A percentile compares a stretch with the other conserved stretches of the same genome.
Evolutionary conservation across 2,888 invertebrate genomes (phyloP).

Genomic region (Laspeyria flexula): DNA sequence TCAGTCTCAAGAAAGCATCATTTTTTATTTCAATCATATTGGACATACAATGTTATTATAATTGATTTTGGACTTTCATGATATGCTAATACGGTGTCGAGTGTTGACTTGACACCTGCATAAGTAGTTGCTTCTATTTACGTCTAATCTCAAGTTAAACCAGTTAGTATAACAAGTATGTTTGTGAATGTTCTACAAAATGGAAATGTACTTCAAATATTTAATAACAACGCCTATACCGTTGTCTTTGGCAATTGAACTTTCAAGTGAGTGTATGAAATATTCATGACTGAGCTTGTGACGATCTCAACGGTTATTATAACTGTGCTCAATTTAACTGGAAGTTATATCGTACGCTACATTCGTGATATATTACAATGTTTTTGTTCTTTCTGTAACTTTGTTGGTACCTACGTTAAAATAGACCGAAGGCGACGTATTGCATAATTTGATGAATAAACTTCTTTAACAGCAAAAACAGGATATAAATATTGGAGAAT

Average conservation of each 20-base stretch:
- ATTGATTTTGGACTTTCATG: background rate
- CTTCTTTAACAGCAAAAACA: too few species aligned
- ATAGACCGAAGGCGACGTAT: too few species aligned
- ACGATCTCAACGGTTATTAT: constrained; percentile 64
- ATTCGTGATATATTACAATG: background rate
- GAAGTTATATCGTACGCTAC: constrained; percentile 20
- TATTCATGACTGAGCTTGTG: constrained; percentile 59
- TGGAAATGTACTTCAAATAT: constrained; percentile 32
- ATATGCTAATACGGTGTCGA: background rate
- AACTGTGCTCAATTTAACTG: constrained; percentile 54
- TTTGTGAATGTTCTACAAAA: constrained; percentile 22
- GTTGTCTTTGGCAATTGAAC: constrained; percentile 39
- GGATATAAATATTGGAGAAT: too few species aligned
- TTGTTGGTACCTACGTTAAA: too few species aligned
- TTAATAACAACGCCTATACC: constrained; percentile 27
- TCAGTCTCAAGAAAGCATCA: too few species aligned
- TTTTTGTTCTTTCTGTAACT: background rate
- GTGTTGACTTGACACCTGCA: constrained; percentile 5
- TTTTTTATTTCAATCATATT: too few species aligned
- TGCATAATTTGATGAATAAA: too few species aligned
- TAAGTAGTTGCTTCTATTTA: constrained; percentile 9
- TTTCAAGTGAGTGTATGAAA: constrained; percentile 55
- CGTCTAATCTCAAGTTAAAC: constrained; percentile 29
- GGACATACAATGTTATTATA: background rate
- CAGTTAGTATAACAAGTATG: constrained; percentile 11